Percentiles rank a stretch among this genome's conserved stretches.
Evolutionary conservation across 2,888 invertebrate species (phyloP).

Genomic region (Clanis bilineata): DNA sequence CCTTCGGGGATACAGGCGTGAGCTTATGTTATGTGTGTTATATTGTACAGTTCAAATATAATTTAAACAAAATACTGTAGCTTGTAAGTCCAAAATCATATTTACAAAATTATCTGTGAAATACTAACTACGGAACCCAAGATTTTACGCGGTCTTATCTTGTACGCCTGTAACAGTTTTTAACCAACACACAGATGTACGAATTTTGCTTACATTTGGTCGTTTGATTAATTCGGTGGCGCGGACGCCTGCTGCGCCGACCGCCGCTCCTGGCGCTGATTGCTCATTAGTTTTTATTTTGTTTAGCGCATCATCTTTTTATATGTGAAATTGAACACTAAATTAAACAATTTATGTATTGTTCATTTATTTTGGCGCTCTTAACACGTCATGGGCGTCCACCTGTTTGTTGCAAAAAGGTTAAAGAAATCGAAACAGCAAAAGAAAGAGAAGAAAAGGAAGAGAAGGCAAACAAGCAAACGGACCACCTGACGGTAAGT

Average conservation of each 20-base stretch:
- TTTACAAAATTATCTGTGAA: too few species aligned
- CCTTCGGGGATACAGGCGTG: too few species aligned
- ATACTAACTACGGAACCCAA: too few species aligned
- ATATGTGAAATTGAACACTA: neutral
- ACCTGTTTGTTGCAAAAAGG: neutral
- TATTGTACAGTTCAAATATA: too few species aligned
- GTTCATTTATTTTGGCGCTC: neutral
- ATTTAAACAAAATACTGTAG: too few species aligned
- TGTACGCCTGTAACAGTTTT: too few species aligned
- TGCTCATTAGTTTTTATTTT: constrained; percentile 50
- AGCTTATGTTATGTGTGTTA: too few species aligned
- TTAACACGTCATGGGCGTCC: neutral
- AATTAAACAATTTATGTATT: neutral
- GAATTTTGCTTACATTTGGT: constrained; percentile 65
- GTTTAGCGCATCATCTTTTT: neutral
- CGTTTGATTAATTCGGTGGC: constrained; percentile 76
- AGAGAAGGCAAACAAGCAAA: too few species aligned
- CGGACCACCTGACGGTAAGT: too few species aligned
- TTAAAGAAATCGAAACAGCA: neutral
- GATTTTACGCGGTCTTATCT: too few species aligned
- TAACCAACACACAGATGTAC: constrained; percentile 27
- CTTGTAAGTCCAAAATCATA: too few species aligned
- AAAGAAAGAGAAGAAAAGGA: too few species aligned
- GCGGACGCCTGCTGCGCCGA: constrained; percentile 63
- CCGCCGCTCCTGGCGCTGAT: constrained; percentile 67